Evolutionary conservation across 2,797 vertebrate genomes (phyloP).

Genomic region (Danio tinwini): DNA sequence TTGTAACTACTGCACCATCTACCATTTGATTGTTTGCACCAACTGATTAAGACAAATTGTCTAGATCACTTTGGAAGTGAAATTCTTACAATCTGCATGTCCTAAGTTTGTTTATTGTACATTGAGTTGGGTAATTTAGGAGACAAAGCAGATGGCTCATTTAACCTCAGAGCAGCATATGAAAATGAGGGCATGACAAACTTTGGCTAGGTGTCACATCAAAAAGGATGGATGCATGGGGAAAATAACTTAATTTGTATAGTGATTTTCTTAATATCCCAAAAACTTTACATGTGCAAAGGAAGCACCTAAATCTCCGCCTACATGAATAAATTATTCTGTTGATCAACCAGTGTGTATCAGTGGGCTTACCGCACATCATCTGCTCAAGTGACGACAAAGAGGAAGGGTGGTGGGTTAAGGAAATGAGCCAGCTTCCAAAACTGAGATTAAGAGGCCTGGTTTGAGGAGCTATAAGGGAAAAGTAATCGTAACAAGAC

Average conservation of each 20-base stretch:
- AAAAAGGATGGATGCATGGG: slow-evolving; percentile 30
- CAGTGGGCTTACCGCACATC: slow-evolving; percentile 9
- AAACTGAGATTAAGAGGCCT: not conserved
- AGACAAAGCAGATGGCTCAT: slow-evolving; percentile 33
- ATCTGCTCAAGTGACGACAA: not conserved
- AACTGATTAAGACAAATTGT: slow-evolving; percentile 18
- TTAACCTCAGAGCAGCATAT: slow-evolving; percentile 33
- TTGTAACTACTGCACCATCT: slow-evolving; percentile 8
- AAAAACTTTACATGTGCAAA: slow-evolving; percentile 40
- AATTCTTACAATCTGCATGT: slow-evolving; percentile 32
- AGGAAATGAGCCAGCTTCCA: not conserved
- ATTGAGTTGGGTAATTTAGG: slow-evolving; percentile 34
- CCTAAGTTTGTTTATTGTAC: slow-evolving; percentile 30
- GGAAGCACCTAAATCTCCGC: not conserved
- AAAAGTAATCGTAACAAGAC: slow-evolving; percentile 8
- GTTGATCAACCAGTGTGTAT: not conserved
- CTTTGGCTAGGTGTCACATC: slow-evolving; percentile 33
- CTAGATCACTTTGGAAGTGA: slow-evolving; percentile 36
- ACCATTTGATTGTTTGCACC: not conserved
- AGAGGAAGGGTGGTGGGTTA: not conserved
- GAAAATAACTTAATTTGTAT: slow-evolving; percentile 38
- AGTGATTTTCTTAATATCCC: slow-evolving; percentile 26
- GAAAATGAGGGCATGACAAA: slow-evolving; percentile 39
- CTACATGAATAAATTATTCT: slow-evolving; percentile 4
- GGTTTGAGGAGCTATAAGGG: not conserved